phyloP scores from a whole-genome alignment of 1,140 invertebrate species.

The Berghia stephanieae region DNA sequence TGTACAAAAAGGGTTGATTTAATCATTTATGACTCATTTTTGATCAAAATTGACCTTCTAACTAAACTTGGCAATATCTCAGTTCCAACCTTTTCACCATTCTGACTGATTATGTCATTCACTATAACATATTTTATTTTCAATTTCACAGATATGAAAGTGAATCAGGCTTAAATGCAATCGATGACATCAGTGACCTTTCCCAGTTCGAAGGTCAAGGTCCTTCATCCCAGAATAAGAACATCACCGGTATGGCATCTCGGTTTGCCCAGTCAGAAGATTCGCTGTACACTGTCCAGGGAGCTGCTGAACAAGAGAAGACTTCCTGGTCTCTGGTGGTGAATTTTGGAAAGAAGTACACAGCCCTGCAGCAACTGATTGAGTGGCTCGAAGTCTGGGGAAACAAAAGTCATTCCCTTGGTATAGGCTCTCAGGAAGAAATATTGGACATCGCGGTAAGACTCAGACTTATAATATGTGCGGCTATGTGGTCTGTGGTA shows the following conservation, averaged over 20 bases:
- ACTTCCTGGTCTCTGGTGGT: slow-evolving; percentile 49
- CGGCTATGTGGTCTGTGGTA: no score
- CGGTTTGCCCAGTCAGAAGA: slow-evolving; percentile 51
- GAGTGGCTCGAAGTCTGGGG: slow-evolving; percentile 62
- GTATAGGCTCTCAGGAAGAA: slow-evolving; percentile 37
- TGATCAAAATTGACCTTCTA: no score
- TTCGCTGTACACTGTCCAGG: slow-evolving; percentile 38
- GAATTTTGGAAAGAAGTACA: slow-evolving; percentile 57
- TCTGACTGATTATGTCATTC: no score
- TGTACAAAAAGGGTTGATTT: no score
- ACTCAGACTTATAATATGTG: no score
- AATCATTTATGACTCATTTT: no score
- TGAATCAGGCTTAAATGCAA: slow-evolving; percentile 36
- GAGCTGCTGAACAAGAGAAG: slow-evolving; percentile 15
- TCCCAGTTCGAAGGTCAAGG: no score
- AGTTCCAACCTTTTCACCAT: no score
- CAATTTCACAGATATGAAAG: slow-evolving; percentile 36
- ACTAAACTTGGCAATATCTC: no score
- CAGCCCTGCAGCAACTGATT: slow-evolving; percentile 49
- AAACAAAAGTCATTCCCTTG: slow-evolving; percentile 52
- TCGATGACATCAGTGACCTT: slow-evolving; percentile 23
- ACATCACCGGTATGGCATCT: slow-evolving; percentile 47
- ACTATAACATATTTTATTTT: no score
- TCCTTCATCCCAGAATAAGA: no score
- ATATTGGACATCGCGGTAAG: slow-evolving; percentile 21